Conservation (phyloP, 2,888 invertebrate genomes). For the Conus canariensis region DNA sequence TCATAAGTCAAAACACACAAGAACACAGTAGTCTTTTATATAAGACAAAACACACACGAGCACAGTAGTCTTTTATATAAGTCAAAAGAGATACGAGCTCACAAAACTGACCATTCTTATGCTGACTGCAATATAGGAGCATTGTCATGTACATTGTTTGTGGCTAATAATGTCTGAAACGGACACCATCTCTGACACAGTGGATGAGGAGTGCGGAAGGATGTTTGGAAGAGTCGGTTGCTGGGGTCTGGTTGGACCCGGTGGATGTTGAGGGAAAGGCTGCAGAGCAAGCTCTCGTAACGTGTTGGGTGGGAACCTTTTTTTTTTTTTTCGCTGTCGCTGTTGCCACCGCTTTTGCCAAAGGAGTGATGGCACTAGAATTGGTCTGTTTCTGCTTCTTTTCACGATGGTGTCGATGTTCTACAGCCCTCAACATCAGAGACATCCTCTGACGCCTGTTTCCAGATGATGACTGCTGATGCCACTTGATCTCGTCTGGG, state of each 20-base stretch:
- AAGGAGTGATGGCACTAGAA: neutral
- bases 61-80: no score
- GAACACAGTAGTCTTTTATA: no score
- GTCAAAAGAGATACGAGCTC: no score
- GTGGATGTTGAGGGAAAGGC: neutral
- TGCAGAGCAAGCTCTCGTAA: neutral
- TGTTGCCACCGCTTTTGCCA: slow-evolving; percentile 21
- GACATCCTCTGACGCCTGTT: slow-evolving; percentile 17
- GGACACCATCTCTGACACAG: neutral
- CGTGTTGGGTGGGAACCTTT: neutral
- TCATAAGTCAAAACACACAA: no score
- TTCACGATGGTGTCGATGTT: neutral
- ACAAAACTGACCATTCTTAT: no score
- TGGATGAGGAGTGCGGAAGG: neutral
- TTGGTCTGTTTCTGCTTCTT: neutral
- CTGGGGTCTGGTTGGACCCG: neutral
- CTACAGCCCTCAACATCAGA: slow-evolving; percentile 29
- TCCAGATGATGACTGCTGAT: neutral
- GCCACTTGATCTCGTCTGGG: neutral
- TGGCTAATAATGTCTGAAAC: neutral
- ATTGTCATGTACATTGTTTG: no score
- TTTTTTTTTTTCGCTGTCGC: slow-evolving; percentile 25
- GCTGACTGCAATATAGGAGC: no score
- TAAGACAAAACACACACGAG: no score
- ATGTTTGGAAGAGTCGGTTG: neutral